Percentiles rank a stretch among this genome's conserved stretches.
Evolutionary conservation across 2,888 invertebrate genomes (phyloP).

Genomic region (Graphium colonna): DNA sequence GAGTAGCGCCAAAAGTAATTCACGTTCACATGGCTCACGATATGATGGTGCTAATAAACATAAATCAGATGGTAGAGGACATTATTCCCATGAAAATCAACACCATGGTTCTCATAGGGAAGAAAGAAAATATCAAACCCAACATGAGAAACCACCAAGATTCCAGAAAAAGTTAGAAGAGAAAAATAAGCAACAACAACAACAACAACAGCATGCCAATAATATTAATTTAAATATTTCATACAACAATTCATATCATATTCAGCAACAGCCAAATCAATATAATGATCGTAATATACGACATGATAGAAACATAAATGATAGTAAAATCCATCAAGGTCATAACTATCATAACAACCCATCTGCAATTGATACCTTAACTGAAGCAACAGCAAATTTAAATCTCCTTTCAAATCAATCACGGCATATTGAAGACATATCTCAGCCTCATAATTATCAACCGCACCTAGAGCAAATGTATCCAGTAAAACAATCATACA

Average conservation of each 20-base stretch:
- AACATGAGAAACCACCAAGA: constrained; percentile 80
- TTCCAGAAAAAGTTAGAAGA: constrained; percentile 80
- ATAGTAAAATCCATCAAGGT: constrained; percentile 44
- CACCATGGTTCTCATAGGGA: constrained; percentile 53
- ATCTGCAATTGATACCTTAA: constrained; percentile 54
- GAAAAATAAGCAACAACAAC: constrained; percentile 60
- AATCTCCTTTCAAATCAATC: constrained; percentile 48
- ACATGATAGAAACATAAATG: constrained; percentile 48
- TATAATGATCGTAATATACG: constrained; percentile 56
- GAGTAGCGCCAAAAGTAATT: constrained; percentile 52
- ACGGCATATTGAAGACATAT: constrained; percentile 43
- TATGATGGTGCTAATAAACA: constrained; percentile 54
- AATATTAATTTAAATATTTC: constrained; percentile 44
- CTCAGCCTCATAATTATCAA: constrained; percentile 47
- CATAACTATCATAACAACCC: constrained; percentile 47
- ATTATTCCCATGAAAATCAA: constrained; percentile 59
- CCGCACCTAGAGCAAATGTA: constrained; percentile 43
- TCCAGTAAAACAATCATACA: constrained; percentile 44
- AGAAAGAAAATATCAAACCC: constrained; percentile 63
- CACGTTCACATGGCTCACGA: constrained; percentile 53
- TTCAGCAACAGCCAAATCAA: constrained; percentile 42
- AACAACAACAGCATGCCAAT: constrained; percentile 37
- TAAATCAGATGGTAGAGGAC: constrained; percentile 54
- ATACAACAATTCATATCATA: constrained; percentile 55
- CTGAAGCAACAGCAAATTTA: constrained; percentile 57